phyloP scores from a whole-genome alignment of 2,888 invertebrate species.

The Hartigia nigra region DNA sequence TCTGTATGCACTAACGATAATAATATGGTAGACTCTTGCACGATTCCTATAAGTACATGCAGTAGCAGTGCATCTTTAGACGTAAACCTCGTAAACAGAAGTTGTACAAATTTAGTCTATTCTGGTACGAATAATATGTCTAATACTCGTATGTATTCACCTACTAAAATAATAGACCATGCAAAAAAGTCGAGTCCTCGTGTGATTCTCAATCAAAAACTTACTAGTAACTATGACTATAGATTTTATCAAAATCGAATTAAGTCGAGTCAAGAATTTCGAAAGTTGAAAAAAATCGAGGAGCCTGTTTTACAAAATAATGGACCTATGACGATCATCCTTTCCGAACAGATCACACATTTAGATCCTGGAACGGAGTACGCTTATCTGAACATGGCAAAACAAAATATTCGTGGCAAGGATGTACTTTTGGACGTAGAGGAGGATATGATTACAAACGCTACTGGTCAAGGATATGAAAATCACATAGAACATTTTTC shows the following conservation, averaged over 20 bases:
- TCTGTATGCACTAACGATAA: background rate
- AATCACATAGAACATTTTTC: conserved; percentile 15
- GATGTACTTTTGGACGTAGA: conserved; percentile 12
- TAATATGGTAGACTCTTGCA: background rate
- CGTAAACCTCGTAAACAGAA: background rate
- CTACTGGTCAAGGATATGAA: conserved; percentile 13
- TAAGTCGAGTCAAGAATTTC: conserved; percentile 10
- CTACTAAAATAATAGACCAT: background rate
- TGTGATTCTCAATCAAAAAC: background rate
- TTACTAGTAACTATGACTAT: conserved; percentile 3
- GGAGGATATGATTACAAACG: conserved; percentile 13
- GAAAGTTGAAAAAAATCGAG: conserved; percentile 10
- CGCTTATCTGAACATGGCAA: conserved; percentile 16
- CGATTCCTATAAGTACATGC: background rate
- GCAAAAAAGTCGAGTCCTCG: background rate
- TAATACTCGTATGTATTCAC: background rate
- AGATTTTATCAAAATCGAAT: conserved; percentile 9
- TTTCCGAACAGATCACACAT: conserved; percentile 11
- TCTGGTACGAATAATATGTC: background rate
- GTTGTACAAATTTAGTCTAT: conserved; percentile 5
- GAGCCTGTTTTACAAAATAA: conserved; percentile 1
- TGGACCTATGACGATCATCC: background rate
- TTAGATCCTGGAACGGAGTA: conserved; percentile 13
- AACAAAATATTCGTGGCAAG: conserved; percentile 13
- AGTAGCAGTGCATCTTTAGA: background rate